Percentiles rank a stretch among this genome's conserved stretches.
Conservation (phyloP, 2,113 vertebrate species). For the Syngnathus typhle region DNA sequence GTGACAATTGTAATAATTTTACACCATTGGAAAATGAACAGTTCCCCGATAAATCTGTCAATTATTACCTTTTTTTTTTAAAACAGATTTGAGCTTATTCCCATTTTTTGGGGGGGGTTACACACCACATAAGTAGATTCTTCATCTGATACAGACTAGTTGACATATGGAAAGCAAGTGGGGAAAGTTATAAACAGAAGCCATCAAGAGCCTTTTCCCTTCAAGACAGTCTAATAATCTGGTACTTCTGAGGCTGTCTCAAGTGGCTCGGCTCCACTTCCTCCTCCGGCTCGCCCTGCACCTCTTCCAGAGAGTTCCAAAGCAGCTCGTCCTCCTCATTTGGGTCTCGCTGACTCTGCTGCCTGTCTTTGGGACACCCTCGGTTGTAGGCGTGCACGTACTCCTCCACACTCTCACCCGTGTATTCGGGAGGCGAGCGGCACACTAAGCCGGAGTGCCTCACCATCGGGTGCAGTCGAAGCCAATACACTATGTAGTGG, state of each 20-base stretch:
- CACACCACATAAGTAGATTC: constrained; percentile 20
- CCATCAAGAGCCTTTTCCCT: constrained; percentile 8
- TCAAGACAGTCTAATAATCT: constrained; percentile 56
- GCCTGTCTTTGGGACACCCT: constrained; percentile 57
- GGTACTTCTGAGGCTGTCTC: constrained; percentile 52
- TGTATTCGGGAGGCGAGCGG: constrained; percentile 49
- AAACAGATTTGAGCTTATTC: not conserved
- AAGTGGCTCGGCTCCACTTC: constrained; percentile 57
- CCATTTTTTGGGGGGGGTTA: constrained; percentile 10
- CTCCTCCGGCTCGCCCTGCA: constrained; percentile 54
- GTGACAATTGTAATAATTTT: not conserved
- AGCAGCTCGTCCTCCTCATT: constrained; percentile 37
- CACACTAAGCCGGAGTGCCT: constrained; percentile 56
- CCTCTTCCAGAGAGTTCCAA: constrained; percentile 50
- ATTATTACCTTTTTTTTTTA: not conserved
- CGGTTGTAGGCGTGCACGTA: constrained; percentile 59
- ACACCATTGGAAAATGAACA: not conserved
- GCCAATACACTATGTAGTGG: constrained; percentile 68
- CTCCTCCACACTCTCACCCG: constrained; percentile 42
- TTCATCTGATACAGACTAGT: constrained; percentile 57
- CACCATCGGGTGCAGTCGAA: constrained; percentile 55
- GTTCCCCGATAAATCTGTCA: not conserved
- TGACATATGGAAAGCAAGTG: constrained; percentile 16
- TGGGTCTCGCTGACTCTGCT: constrained; percentile 19
- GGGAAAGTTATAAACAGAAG: constrained; percentile 6